Conservation (phyloP, 2,113 vertebrate genomes). For the Argyrosomus japonicus region DNA sequence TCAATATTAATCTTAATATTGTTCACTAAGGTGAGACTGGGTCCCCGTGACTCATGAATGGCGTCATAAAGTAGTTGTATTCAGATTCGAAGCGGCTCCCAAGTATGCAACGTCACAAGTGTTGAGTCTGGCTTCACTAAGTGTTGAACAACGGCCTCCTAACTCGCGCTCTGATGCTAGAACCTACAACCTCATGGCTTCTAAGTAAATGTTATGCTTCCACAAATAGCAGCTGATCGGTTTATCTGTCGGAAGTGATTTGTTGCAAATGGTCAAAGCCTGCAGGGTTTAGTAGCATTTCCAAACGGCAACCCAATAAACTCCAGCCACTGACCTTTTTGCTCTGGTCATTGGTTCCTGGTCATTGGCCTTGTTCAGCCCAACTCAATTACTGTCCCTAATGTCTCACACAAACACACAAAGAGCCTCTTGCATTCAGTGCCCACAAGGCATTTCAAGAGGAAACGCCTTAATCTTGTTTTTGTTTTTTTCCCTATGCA, state of each 20-base stretch:
- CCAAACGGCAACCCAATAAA: constrained; percentile 80
- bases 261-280: constrained; percentile 74
- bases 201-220: constrained; percentile 79
- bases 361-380: constrained; percentile 73
- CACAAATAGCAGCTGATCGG: constrained; percentile 77
- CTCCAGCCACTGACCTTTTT: constrained; percentile 77
- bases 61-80: not conserved
- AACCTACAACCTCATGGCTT: constrained; percentile 60
- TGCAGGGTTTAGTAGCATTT: constrained; percentile 75
- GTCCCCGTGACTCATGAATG: not conserved
- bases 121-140: constrained; percentile 23
- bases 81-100: not conserved
- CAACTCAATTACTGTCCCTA: constrained; percentile 79
- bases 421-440: constrained; percentile 57
- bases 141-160: constrained; percentile 35
- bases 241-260: constrained; percentile 80
- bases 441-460: constrained; percentile 70
- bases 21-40: not conserved
- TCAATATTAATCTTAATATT: not conserved
- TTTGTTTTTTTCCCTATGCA: constrained; percentile 18
- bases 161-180: constrained; percentile 31
- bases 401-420: constrained; percentile 75
- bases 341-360: constrained; percentile 67
- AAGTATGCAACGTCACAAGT: not conserved
- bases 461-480: constrained; percentile 60